Percentiles rank a stretch among this genome's conserved stretches.
Conservation (phyloP, 92 coral and sea anemone genomes). For the Heliopora coerulea region DNA sequence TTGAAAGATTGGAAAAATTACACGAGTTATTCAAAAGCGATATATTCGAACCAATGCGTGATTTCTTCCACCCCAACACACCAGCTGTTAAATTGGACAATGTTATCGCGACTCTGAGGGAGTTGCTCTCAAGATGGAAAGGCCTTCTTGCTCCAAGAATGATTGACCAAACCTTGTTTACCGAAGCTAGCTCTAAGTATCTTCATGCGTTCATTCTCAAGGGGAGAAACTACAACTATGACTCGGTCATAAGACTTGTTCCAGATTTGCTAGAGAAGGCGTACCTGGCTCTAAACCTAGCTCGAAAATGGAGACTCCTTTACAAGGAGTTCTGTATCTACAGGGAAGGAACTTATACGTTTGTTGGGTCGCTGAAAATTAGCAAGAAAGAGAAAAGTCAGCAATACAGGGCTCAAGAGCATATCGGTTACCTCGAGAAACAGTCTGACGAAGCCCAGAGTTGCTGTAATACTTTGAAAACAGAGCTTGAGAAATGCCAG, state of each 20-base stretch:
- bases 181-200: conserved; percentile 65
- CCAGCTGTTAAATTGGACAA: conserved; percentile 51
- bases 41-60: conserved; percentile 69
- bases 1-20: conserved; percentile 62
- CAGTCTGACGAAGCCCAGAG: conserved; percentile 76
- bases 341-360: conserved; percentile 70
- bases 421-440: conserved; percentile 59
- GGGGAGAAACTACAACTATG: conserved; percentile 78
- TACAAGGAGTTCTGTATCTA: conserved; percentile 24
- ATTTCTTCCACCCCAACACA: conserved; percentile 68
- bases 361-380: conserved; percentile 45
- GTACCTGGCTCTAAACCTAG: conserved; percentile 76
- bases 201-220: conserved; percentile 70
- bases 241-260: conserved; percentile 73
- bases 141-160: conserved; percentile 68
- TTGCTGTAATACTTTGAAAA: conserved; percentile 60
- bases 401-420: conserved; percentile 46
- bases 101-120: conserved; percentile 70
- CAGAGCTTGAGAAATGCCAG: conserved; percentile 73
- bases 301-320: conserved; percentile 86
- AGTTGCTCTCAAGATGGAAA: conserved; percentile 69
- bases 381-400: conserved; percentile 46
- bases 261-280: conserved; percentile 93
- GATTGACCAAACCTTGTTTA: conserved; percentile 71
- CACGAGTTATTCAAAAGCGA: conserved; percentile 60